Evolutionary conservation across 2,113 vertebrate species (phyloP).

Genomic region (Perognathus longimembris): DNA sequence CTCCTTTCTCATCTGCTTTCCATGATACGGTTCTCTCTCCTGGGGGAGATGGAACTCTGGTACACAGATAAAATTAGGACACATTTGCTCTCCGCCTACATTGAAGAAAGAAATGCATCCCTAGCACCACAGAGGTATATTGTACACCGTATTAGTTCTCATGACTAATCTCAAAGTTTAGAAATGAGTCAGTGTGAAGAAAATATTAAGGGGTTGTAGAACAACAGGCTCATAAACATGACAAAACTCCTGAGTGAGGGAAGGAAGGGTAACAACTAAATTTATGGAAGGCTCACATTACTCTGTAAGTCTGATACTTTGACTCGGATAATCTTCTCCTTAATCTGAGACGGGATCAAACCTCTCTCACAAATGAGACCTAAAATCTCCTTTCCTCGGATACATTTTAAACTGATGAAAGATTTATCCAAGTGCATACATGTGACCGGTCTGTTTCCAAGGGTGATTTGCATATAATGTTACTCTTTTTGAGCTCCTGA

Average conservation of each 20-base stretch:
- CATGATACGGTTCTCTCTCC: not conserved
- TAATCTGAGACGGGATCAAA: not conserved
- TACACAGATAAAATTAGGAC: not conserved
- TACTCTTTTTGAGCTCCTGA: not conserved
- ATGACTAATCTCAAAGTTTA: not conserved
- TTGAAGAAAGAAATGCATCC: not conserved
- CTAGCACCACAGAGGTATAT: not conserved
- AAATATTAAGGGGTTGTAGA: not conserved
- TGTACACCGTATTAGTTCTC: not conserved
- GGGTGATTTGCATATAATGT: not conserved
- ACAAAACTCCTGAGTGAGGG: not conserved
- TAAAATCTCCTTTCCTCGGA: not conserved
- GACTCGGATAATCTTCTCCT: not conserved
- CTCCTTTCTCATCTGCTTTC: not conserved
- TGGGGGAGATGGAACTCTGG: not conserved
- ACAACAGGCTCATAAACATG: too few species aligned
- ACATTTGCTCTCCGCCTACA: not conserved
- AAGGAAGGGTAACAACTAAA: not conserved
- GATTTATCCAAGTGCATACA: not conserved
- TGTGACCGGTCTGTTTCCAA: not conserved
- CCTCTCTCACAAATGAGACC: not conserved
- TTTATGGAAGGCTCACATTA: not conserved
- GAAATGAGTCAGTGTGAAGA: not conserved
- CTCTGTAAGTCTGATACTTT: not conserved
- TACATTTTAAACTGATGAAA: slow-evolving; percentile 3